These are phyloP conservation scores for Physocephala rufipes DNA, from an alignment of 2,888 invertebrate species.

Conservation along the genomic window DNA sequence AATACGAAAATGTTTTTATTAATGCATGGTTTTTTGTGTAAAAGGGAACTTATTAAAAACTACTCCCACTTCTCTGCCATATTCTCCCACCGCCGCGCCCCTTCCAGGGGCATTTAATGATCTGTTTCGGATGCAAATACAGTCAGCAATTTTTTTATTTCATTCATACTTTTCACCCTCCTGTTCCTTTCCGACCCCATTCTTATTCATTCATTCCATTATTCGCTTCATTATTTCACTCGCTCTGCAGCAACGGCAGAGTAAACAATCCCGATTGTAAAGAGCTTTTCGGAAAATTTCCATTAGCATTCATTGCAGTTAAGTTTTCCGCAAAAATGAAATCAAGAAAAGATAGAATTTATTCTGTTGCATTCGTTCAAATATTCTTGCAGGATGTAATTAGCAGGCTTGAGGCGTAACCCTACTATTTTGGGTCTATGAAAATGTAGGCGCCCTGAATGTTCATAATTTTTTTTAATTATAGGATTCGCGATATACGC, in stretches of 20 bases:
- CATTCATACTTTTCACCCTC: not conserved
- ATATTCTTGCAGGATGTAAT: not conserved
- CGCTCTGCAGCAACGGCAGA: constrained; percentile 7
- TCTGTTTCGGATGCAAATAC: not conserved
- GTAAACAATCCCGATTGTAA: constrained; percentile 24
- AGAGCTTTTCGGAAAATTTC: constrained; percentile 18
- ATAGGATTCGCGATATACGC: no score
- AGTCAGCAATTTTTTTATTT: not conserved
- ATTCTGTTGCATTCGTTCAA: no score
- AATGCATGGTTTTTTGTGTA: no score
- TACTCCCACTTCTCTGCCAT: no score
- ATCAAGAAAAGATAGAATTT: not conserved
- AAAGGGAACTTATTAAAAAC: no score
- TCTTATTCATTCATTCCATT: constrained; percentile 20
- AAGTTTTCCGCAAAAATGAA: constrained; percentile 8
- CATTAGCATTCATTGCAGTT: constrained; percentile 11
- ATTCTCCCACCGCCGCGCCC: no score
- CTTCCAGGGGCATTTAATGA: no score
- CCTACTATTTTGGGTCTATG: not conserved
- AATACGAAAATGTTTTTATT: no score
- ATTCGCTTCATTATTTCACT: constrained; percentile 7
- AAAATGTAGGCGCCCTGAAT: not conserved
- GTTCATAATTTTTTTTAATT: no score
- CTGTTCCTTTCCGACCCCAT: constrained; percentile 4
- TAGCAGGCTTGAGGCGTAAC: not conserved